Percentiles rank a stretch among this genome's conserved stretches.
Conservation (phyloP, 1,140 invertebrate species). For the Brachionus manjavacas region DNA sequence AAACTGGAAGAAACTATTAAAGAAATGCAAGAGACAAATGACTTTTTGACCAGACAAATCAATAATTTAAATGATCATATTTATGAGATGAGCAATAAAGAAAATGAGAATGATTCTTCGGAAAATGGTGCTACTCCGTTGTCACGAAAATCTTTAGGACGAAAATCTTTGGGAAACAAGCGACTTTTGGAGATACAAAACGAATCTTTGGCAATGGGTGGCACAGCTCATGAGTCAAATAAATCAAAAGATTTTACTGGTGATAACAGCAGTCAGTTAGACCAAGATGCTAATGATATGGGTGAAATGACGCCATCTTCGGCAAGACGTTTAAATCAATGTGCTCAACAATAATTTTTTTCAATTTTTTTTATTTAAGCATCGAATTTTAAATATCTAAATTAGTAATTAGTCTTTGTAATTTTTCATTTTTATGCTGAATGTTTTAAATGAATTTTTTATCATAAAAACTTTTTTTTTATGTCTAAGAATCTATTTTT, state of each 20-base stretch:
- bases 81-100: constrained; percentile 28
- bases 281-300: not conserved
- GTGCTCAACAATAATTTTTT: constrained; percentile 12
- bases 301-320: not conserved
- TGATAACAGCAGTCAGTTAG: not conserved
- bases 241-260: not conserved
- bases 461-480: not conserved
- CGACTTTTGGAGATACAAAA: constrained; percentile 22
- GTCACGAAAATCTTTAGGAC: not conserved
- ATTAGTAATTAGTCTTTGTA: not conserved
- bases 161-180: not conserved
- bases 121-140: not conserved
- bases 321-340: not conserved
- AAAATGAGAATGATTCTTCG: not conserved
- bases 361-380: not conserved
- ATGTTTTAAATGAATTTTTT: not conserved
- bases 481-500: not conserved
- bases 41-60: not conserved
- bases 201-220: not conserved
- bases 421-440: not conserved
- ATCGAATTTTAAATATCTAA: not conserved
- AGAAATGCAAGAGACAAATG: constrained; percentile 34
- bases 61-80: constrained; percentile 24
- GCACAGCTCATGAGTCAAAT: not conserved
- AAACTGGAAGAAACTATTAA: not conserved